These are phyloP conservation scores for Troglohyphantes excavatus DNA, from an alignment of 2,888 invertebrate genomes.

Conservation along the genomic window DNA sequence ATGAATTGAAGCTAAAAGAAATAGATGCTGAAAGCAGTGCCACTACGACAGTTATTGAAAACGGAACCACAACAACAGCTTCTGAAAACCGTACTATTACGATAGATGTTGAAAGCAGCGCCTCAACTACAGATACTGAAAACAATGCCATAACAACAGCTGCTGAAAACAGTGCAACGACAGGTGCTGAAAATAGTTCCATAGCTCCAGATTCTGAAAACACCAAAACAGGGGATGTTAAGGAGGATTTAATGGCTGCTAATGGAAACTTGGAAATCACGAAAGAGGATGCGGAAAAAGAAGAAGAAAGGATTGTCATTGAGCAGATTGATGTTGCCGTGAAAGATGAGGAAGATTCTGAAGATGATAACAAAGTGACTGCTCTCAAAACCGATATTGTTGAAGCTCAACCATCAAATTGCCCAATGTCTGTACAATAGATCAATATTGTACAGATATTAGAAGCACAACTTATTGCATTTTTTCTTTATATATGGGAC, in stretches of 20 bases:
- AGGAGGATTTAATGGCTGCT: background rate
- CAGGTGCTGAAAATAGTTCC: background rate
- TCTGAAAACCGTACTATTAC: background rate
- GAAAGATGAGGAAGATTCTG: constrained; percentile 33
- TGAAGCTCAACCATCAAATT: constrained; percentile 24
- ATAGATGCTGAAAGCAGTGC: background rate
- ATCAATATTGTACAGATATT: too few relatives aligned
- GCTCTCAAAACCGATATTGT: constrained; percentile 14
- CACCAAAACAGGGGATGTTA: background rate
- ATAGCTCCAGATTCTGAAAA: background rate
- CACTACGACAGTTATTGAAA: background rate
- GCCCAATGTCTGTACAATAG: constrained; percentile 52
- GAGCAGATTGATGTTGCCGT: constrained; percentile 62
- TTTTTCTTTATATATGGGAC: too few relatives aligned
- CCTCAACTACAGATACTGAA: background rate
- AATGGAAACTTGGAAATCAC: constrained; percentile 3
- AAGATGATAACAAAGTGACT: constrained; percentile 2
- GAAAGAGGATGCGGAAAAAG: constrained; percentile 33
- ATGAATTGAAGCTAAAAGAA: background rate
- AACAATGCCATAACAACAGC: background rate
- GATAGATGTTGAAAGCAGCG: background rate
- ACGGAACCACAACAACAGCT: too few relatives aligned
- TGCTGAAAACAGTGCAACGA: background rate
- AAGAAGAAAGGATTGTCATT: constrained; percentile 45
- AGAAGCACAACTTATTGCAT: too few relatives aligned